A percentile compares a stretch with the other conserved stretches of the same genome.
These are phyloP conservation scores for Chaetodon auriga DNA, from an alignment of 2,113 vertebrate species.

Conservation along the genomic window DNA sequence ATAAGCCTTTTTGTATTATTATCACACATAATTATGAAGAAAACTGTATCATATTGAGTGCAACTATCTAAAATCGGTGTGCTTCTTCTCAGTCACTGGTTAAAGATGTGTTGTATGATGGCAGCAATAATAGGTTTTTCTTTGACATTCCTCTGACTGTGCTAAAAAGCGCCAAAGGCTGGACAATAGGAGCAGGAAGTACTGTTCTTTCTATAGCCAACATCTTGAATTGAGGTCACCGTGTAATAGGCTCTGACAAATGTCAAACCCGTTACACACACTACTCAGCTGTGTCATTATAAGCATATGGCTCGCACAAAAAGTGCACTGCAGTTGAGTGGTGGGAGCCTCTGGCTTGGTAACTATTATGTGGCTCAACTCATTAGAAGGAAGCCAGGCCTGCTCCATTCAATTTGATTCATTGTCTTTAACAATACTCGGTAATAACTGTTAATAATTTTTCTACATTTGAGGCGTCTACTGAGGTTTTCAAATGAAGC, in stretches of 20 bases:
- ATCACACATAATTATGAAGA: neutral
- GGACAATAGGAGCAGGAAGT: constrained; percentile 13
- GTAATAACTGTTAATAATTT: too few species aligned
- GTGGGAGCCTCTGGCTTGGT: constrained; percentile 24
- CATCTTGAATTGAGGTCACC: constrained; percentile 61
- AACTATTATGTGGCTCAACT: neutral
- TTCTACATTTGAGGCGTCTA: too few species aligned
- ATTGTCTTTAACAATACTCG: neutral
- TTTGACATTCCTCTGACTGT: neutral
- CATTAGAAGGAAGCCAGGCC: neutral
- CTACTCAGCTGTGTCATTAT: constrained; percentile 58
- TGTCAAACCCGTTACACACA: constrained; percentile 68
- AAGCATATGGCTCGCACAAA: constrained; percentile 47
- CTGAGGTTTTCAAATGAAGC: too few species aligned
- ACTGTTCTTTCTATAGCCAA: constrained; percentile 17
- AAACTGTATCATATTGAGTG: neutral
- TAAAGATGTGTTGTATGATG: neutral
- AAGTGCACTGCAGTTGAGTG: constrained; percentile 3
- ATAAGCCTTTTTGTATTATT: neutral
- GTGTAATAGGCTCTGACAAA: constrained; percentile 66
- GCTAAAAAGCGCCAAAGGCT: constrained; percentile 1
- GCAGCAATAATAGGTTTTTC: neutral
- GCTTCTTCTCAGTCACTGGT: neutral
- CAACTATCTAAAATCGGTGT: neutral
- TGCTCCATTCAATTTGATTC: constrained; percentile 7